A percentile compares a stretch with the other conserved stretches of the same genome.
phyloP scores from a whole-genome alignment of 2,888 invertebrate species.

The Eupeodes latifasciatus region DNA sequence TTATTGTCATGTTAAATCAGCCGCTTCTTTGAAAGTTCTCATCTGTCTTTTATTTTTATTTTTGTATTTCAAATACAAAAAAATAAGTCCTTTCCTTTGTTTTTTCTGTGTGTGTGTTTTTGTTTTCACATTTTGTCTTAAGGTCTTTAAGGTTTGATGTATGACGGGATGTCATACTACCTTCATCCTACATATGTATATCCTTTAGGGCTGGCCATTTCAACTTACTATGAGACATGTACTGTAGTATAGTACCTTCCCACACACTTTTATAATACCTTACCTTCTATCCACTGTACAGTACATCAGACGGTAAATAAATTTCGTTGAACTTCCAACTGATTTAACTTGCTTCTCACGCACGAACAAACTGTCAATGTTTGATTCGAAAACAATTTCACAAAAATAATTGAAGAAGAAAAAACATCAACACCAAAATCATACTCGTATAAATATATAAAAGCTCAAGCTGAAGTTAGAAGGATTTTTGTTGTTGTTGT shows the following conservation, averaged over 20 bases:
- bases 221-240: slow-evolving; percentile 13
- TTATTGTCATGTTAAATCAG: slow-evolving; percentile 63
- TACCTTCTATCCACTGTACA: neutral
- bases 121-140: neutral
- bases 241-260: too few species aligned
- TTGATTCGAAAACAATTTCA: slow-evolving; percentile 64
- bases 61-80: slow-evolving; percentile 27
- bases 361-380: slow-evolving; percentile 58
- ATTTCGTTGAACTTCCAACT: slow-evolving; percentile 58
- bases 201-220: neutral
- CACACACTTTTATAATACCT: too few species aligned
- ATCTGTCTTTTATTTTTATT: neutral
- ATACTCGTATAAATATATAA: neutral
- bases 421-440: slow-evolving; percentile 31
- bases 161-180: neutral
- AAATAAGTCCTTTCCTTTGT: slow-evolving; percentile 50
- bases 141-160: slow-evolving; percentile 17
- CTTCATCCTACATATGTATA: neutral
- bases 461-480: neutral
- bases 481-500: too few species aligned
- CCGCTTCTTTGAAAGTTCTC: slow-evolving; percentile 53
- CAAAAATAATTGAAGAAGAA: slow-evolving; percentile 52
- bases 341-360: slow-evolving; percentile 64
- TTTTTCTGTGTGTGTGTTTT: neutral
- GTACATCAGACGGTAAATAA: slow-evolving; percentile 55